These are phyloP conservation scores for Mesaphorura yosii DNA, from an alignment of 1,140 invertebrate genomes.

Conservation along the genomic window DNA sequence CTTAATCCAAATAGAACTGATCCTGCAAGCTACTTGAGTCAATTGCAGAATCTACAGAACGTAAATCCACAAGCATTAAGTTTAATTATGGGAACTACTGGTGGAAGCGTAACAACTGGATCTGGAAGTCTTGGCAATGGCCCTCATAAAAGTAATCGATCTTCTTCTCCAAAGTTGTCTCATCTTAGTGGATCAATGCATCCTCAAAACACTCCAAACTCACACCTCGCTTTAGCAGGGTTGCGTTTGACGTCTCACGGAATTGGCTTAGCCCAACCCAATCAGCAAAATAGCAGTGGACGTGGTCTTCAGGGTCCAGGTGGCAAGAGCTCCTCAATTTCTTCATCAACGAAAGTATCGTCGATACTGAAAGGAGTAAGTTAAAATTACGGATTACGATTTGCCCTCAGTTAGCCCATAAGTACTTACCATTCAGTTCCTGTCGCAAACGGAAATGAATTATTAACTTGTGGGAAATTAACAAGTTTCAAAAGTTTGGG, in stretches of 20 bases:
- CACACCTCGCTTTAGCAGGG: constrained; percentile 10
- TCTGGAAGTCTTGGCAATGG: too few species aligned
- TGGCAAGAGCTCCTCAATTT: constrained; percentile 11
- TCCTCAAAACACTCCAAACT: not conserved
- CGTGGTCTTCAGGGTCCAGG: constrained; percentile 5
- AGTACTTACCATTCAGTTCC: too few species aligned
- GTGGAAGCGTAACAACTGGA: too few species aligned
- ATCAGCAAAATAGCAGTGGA: not conserved
- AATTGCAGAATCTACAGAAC: constrained; percentile 21
- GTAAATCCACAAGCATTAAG: too few species aligned
- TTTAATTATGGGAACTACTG: too few species aligned
- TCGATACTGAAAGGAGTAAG: constrained; percentile 40
- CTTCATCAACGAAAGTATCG: constrained; percentile 31
- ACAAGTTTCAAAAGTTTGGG: too few species aligned
- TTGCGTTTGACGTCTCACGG: constrained; percentile 11
- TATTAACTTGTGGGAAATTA: too few species aligned
- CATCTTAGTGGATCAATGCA: constrained; percentile 6
- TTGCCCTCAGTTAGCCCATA: too few species aligned
- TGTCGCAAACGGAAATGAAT: too few species aligned
- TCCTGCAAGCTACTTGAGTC: constrained; percentile 18
- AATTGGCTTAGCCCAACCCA: not conserved
- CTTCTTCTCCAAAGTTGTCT: constrained; percentile 27
- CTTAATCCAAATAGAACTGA: not conserved
- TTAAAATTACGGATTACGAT: too few species aligned
- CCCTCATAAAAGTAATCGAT: constrained; percentile 16